These are phyloP conservation scores for Oreochromis niloticus DNA, from an alignment of 2,113 vertebrate species.

Conservation along the genomic window DNA sequence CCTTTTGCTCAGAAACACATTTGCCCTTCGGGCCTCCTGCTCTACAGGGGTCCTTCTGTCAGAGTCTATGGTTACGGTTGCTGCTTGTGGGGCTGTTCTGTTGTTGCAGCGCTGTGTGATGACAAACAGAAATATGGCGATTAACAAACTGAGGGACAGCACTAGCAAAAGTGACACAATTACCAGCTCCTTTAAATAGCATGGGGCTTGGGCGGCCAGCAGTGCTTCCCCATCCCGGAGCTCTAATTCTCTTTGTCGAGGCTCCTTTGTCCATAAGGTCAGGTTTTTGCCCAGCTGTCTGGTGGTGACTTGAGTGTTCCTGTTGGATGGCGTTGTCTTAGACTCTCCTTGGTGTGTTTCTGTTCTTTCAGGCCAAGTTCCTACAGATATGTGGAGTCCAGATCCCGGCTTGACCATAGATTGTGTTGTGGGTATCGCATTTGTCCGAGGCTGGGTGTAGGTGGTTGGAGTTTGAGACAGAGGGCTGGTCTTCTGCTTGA, in stretches of 20 bases:
- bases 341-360: neutral
- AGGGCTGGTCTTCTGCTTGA: conserved; percentile 54
- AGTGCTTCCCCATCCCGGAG: neutral
- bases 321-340: neutral
- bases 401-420: neutral
- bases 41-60: conserved; percentile 26
- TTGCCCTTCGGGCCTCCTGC: conserved; percentile 34
- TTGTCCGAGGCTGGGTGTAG: neutral
- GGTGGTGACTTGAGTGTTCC: neutral
- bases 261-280: neutral
- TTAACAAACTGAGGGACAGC: conserved; percentile 50
- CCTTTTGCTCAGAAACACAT: conserved; percentile 1
- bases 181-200: conserved; percentile 68
- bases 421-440: neutral
- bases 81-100: conserved; percentile 36
- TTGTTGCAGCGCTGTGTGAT: conserved; percentile 35
- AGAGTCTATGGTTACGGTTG: neutral
- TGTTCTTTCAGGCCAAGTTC: neutral
- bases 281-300: neutral
- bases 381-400: neutral
- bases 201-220: neutral
- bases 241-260: neutral
- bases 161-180: conserved; percentile 63
- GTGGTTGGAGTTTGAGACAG: neutral
- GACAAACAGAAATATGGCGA: conserved; percentile 44